These are phyloP conservation scores for Apodemus speciosus DNA, from an alignment of 2,113 vertebrate genomes.

Conservation along the genomic window DNA sequence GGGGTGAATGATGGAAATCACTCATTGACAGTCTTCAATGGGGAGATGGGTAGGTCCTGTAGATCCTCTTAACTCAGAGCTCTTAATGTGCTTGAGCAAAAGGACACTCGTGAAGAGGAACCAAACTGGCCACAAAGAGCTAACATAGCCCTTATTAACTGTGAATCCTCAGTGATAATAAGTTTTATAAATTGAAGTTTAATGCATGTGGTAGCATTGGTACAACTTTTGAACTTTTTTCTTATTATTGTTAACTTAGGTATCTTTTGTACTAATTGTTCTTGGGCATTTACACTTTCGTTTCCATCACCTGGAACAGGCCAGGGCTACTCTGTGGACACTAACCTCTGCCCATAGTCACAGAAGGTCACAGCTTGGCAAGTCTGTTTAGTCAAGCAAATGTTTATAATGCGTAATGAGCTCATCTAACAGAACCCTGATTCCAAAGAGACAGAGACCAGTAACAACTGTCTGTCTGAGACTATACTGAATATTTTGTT, in stretches of 20 bases:
- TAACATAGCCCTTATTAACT: neutral
- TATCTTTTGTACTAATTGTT: neutral
- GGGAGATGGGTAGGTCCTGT: neutral
- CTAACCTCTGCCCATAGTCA: neutral
- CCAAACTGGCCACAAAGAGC: neutral
- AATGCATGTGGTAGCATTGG: neutral
- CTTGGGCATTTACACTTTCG: neutral
- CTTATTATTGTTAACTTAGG: neutral
- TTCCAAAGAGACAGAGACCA: constrained; percentile 4
- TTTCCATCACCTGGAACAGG: neutral
- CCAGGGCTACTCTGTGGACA: neutral
- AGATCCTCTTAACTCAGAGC: neutral
- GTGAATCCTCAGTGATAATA: neutral
- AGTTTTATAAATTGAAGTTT: neutral
- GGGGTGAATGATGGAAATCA: neutral
- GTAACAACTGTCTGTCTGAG: neutral
- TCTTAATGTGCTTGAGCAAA: neutral
- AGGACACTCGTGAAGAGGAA: neutral
- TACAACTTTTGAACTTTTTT: neutral
- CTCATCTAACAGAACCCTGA: neutral
- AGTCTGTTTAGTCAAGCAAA: neutral
- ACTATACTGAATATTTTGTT: neutral
- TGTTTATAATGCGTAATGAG: neutral
- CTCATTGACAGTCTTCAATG: neutral
- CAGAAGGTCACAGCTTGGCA: neutral